Conservation (phyloP, 2,888 invertebrate species). For the Thyatira batis region DNA sequence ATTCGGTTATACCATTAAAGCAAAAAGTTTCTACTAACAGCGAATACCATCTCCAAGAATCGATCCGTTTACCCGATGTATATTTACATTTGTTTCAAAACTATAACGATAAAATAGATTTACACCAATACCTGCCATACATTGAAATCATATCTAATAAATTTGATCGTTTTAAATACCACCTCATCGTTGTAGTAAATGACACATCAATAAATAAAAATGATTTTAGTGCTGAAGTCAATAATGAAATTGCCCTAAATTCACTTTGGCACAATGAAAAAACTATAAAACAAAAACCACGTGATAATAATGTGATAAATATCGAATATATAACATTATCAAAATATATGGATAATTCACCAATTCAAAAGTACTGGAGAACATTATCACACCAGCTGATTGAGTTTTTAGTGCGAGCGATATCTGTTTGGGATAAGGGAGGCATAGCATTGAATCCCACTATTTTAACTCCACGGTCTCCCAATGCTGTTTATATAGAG, state of each 20-base stretch:
- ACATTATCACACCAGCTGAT: conserved; percentile 52
- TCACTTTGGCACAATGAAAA: conserved; percentile 46
- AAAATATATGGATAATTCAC: conserved; percentile 58
- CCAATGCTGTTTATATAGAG: conserved; percentile 49
- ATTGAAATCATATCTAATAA: conserved; percentile 53
- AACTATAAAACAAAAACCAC: conserved; percentile 19
- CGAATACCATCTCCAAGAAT: conserved; percentile 12
- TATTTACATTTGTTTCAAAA: conserved; percentile 62
- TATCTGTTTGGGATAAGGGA: conserved; percentile 72
- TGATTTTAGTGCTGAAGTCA: conserved; percentile 47
- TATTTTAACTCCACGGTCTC: conserved; percentile 53
- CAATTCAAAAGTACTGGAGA: conserved; percentile 58
- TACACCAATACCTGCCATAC: conserved; percentile 55
- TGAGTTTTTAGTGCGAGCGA: conserved; percentile 58
- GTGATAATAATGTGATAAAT: conserved; percentile 35
- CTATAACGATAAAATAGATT: conserved; percentile 42
- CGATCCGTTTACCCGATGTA: conserved; percentile 34
- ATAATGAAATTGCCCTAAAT: conserved; percentile 63
- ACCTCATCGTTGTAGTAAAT: conserved; percentile 57
- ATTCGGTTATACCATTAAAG: conserved; percentile 29
- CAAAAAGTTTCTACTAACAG: conserved; percentile 15
- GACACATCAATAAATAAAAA: conserved; percentile 42
- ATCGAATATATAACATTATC: conserved; percentile 51
- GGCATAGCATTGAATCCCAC: conserved; percentile 66
- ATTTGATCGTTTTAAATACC: conserved; percentile 53